Base-by-base conservation (phyloP, 2,113 vertebrate genomes). In the Seriola quinqueradiata region DNA sequence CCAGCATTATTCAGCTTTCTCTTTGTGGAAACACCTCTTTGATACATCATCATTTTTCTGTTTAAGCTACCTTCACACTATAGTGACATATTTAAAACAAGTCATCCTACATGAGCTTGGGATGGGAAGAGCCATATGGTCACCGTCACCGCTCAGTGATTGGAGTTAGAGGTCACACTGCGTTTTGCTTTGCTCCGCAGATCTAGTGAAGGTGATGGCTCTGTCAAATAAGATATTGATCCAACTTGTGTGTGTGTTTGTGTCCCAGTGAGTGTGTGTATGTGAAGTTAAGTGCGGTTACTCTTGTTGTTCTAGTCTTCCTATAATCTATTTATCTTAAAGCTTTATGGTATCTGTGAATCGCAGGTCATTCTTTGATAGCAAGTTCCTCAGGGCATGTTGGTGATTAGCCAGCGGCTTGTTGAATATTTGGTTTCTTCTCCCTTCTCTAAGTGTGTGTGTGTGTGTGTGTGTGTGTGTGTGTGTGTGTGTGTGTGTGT, bases 181-280 rank as follows among this genome's bases (percentile, higher is more conserved):
- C 0, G 3, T 73, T 89, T 77, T 81, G 76, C 84, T 84, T 69
- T 34, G 80, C 83, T 71, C 44, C 0, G 66, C 90, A 90, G 77
- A 89, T 82, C 71, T 79, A 50, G 23, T 81, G 71, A 92, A 92
- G 87, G 87, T 91, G 88, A 83, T 13, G 23, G 57, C 70, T 61
- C 54, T 87, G 77, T 90, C 74, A 87, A 73, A 90, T 83, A 75
- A 89, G 75, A 90, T 92, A 93, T 93, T 87, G 92, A 93, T 92
- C 78, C 70, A 46, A 46, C 16, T 42, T n/a, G 50, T 28, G 55
- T 65, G 72, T 72, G 32, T 70, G 32, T 66, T 25, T 19, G 46
- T 28, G 55, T 65, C 10, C 11, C 40, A 42, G 10, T 42, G 40
- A 75, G 44, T 19, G 48, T 65, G 77, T 71, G 54, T 70, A n/a